phyloP scores from a whole-genome alignment of 1,140 invertebrate species.

The Leptopilina boulardi region DNA sequence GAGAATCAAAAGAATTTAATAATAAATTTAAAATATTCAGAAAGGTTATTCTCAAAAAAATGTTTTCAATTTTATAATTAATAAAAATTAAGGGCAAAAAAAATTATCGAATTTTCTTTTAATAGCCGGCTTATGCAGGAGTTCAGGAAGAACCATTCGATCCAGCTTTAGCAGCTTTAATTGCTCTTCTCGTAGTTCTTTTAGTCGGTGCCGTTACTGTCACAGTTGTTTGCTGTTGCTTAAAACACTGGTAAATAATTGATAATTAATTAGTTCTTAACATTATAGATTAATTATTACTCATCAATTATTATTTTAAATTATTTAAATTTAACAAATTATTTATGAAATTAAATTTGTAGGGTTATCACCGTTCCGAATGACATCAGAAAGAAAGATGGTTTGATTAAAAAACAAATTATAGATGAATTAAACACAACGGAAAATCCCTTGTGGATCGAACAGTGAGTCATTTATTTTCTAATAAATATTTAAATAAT shows the following conservation, averaged over 20 bases:
- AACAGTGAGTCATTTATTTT: slow-evolving; percentile 81
- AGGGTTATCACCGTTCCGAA: slow-evolving; percentile 82
- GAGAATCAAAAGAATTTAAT: slow-evolving; percentile 45
- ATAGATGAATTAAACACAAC: slow-evolving; percentile 91
- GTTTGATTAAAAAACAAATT: slow-evolving; percentile 88
- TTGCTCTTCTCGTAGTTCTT: slow-evolving; percentile 89
- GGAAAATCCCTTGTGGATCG: slow-evolving; percentile 95
- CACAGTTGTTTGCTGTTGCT: slow-evolving; percentile 91
- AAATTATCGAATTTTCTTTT: slow-evolving; percentile 35
- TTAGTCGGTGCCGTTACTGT: slow-evolving; percentile 92
- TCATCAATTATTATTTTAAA: too few species aligned
- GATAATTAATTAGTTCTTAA: too few species aligned
- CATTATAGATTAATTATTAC: too few species aligned
- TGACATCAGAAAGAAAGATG: slow-evolving; percentile 84
- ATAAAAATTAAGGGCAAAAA: too few species aligned
- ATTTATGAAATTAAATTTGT: not conserved
- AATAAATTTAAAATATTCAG: too few species aligned
- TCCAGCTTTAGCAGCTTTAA: slow-evolving; percentile 88
- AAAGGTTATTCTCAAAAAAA: too few species aligned
- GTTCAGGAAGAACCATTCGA: slow-evolving; percentile 86
- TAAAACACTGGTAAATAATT: slow-evolving; percentile 87
- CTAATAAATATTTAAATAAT: not conserved
- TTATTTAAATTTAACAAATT: not conserved
- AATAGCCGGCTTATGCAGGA: slow-evolving; percentile 76
- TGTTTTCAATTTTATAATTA: too few species aligned